Evolutionary conservation across 2,888 invertebrate species (phyloP).

Genomic region (Chydorus sphaericus): DNA sequence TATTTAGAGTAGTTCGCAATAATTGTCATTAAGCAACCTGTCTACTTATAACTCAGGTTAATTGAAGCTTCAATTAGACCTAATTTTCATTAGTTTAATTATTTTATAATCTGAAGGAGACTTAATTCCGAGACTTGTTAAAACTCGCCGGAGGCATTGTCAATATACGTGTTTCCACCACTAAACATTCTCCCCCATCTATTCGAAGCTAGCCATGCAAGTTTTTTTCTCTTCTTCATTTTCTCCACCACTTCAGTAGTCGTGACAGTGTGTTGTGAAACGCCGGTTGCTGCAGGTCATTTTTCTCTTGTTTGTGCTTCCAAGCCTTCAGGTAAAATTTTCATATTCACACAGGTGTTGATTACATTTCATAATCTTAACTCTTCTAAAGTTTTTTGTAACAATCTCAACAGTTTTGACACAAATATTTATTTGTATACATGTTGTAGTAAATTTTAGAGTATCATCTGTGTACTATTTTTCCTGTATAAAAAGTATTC

Average conservation of each 20-base stretch:
- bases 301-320: background rate
- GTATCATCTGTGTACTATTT: too few relatives aligned
- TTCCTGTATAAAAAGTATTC: background rate
- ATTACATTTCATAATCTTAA: background rate
- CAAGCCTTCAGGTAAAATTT: background rate
- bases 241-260: background rate
- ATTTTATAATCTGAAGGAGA: too few relatives aligned
- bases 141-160: background rate
- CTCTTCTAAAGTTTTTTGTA: background rate
- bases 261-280: background rate
- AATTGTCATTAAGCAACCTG: too few relatives aligned
- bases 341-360: background rate
- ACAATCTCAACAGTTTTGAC: background rate
- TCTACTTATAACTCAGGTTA: too few relatives aligned
- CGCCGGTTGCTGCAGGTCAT: background rate
- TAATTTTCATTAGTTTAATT: too few relatives aligned
- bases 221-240: background rate
- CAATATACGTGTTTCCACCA: background rate
- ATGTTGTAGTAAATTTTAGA: too few relatives aligned
- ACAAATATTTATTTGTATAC: too few relatives aligned
- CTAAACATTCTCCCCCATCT: background rate
- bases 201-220: background rate
- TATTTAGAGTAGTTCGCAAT: too few relatives aligned
- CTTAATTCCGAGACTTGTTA: too few relatives aligned
- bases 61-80: too few relatives aligned